These are phyloP conservation scores for Diploptera punctata DNA, from an alignment of 2,888 invertebrate species.

Conservation along the genomic window DNA sequence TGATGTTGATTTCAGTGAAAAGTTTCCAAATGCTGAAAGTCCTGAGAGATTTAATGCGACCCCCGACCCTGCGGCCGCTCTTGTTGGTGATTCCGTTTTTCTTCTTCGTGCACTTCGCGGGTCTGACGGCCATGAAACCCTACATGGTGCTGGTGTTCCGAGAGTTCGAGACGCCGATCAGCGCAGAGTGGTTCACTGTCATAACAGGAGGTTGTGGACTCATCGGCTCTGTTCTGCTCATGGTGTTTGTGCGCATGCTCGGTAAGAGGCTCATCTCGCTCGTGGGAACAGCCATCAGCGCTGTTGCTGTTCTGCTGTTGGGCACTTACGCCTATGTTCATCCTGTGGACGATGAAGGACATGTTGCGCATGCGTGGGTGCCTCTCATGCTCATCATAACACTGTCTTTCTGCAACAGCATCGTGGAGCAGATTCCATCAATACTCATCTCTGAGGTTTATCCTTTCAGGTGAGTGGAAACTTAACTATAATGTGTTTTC, in stretches of 20 bases:
- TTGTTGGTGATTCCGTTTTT: not conserved
- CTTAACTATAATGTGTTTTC: no score
- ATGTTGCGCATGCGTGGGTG: not conserved
- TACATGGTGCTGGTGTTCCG: constrained; percentile 5
- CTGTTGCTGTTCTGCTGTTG: not conserved
- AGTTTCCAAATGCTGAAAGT: not conserved
- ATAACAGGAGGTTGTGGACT: not conserved
- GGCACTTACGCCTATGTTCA: not conserved
- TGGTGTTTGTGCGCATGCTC: not conserved
- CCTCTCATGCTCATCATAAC: not conserved
- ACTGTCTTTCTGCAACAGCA: constrained; percentile 4
- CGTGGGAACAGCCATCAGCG: not conserved
- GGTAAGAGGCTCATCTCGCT: not conserved
- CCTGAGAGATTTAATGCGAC: not conserved
- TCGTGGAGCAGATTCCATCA: not conserved
- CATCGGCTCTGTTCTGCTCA: not conserved
- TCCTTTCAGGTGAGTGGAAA: constrained; percentile 6
- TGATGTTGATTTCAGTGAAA: no score
- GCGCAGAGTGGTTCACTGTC: constrained; percentile 8
- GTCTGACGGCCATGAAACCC: constrained; percentile 4
- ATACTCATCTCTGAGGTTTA: constrained; percentile 5
- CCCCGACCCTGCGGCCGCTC: not conserved
- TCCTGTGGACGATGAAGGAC: not conserved
- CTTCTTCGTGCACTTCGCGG: constrained; percentile 17
- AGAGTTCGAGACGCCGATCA: not conserved